These are phyloP conservation scores for Lithophane semibrunnea DNA, from an alignment of 2,888 invertebrate species.

Conservation along the genomic window DNA sequence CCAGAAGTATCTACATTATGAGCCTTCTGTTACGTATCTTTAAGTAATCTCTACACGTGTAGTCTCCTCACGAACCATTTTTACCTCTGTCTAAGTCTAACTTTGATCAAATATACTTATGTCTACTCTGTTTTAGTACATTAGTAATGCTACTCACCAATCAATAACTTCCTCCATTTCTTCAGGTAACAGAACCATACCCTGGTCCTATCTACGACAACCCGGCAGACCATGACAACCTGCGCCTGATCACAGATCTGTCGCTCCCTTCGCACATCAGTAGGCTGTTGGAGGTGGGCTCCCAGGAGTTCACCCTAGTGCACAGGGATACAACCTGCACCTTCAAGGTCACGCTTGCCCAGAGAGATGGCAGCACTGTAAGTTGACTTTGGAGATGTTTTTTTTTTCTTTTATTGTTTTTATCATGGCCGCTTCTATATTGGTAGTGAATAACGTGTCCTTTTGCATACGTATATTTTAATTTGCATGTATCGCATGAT, in stretches of 20 bases:
- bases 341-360: constrained; percentile 77
- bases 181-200: constrained; percentile 74
- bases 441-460: neutral
- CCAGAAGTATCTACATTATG: neutral
- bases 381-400: constrained; percentile 42
- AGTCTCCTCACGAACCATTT: neutral
- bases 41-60: neutral
- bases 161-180: neutral
- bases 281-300: constrained; percentile 76
- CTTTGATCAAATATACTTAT: neutral
- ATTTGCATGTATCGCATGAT: neutral
- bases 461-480: neutral
- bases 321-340: constrained; percentile 83
- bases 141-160: neutral
- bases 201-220: constrained; percentile 83
- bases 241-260: constrained; percentile 83
- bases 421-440: neutral
- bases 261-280: constrained; percentile 79
- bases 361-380: constrained; percentile 74
- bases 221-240: constrained; percentile 79
- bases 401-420: neutral
- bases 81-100: neutral
- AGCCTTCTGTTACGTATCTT: neutral
- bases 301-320: constrained; percentile 80
- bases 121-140: neutral